phyloP scores from a whole-genome alignment of 2,797 vertebrate genomes.

The Manis pentadactyla region DNA sequence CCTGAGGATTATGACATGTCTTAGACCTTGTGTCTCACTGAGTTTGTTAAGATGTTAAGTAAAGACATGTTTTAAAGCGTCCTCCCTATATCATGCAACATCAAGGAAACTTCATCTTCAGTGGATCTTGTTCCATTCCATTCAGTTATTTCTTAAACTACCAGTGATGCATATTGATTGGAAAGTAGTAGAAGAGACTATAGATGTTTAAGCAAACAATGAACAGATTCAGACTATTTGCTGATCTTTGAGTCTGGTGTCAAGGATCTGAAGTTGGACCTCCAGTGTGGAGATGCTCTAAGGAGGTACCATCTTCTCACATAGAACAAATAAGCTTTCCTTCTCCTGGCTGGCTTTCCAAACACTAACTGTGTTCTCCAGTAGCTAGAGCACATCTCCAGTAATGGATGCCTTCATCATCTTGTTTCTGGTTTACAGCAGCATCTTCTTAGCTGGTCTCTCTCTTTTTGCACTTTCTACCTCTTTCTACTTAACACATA shows the following conservation, averaged over 20 bases:
- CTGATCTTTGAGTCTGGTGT: background rate
- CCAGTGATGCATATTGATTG: background rate
- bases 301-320: background rate
- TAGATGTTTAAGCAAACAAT: background rate
- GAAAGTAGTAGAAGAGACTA: background rate
- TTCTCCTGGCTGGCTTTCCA: background rate
- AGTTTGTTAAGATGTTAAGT: conserved; percentile 6
- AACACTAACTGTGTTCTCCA: background rate
- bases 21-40: background rate
- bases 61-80: conserved; percentile 5
- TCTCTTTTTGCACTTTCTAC: background rate
- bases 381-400: background rate
- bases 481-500: background rate
- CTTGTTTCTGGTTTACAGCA: background rate
- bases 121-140: background rate
- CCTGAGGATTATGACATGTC: background rate
- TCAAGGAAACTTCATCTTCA: conserved; percentile 6
- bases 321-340: background rate
- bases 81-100: background rate
- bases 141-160: conserved; percentile 35
- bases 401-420: background rate
- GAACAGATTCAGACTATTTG: background rate
- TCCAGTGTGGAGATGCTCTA: background rate
- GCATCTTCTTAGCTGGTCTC: background rate
- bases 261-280: background rate